A percentile compares a stretch with the other conserved stretches of the same genome.
Evolutionary conservation across 2,888 invertebrate species (phyloP).

Genomic region (Troides helena): DNA sequence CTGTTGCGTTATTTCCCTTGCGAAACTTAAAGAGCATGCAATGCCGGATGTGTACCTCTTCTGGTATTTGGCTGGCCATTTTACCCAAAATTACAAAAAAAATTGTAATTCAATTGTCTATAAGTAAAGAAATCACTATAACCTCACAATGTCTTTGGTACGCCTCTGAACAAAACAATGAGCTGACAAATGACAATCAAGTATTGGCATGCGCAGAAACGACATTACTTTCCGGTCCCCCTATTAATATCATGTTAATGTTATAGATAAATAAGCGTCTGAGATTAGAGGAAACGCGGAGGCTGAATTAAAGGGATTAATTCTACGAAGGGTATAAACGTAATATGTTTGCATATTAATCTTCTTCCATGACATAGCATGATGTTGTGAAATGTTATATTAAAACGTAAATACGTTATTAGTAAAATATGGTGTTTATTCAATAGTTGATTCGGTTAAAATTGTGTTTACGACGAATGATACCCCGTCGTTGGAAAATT

Average conservation of each 20-base stretch:
- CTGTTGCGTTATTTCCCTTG: no score
- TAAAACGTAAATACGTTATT: neutral
- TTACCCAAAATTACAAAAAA: no score
- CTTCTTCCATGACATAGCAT: neutral
- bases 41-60: no score
- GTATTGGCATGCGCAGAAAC: no score
- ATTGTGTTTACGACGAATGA: neutral
- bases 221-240: no score
- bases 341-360: neutral
- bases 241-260: neutral
- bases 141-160: no score
- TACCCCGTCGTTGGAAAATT: neutral
- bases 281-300: neutral
- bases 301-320: conserved; percentile 2
- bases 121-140: no score
- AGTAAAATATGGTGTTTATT: neutral
- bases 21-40: no score
- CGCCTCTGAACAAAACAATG: no score
- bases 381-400: neutral
- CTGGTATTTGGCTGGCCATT: no score
- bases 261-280: neutral
- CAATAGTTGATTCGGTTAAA: neutral
- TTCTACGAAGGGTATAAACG: neutral
- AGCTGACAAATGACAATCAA: no score
- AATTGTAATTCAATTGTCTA: no score